Evolutionary conservation across 2,113 vertebrate species (phyloP).

Genomic region (Pungitius pungitius): DNA sequence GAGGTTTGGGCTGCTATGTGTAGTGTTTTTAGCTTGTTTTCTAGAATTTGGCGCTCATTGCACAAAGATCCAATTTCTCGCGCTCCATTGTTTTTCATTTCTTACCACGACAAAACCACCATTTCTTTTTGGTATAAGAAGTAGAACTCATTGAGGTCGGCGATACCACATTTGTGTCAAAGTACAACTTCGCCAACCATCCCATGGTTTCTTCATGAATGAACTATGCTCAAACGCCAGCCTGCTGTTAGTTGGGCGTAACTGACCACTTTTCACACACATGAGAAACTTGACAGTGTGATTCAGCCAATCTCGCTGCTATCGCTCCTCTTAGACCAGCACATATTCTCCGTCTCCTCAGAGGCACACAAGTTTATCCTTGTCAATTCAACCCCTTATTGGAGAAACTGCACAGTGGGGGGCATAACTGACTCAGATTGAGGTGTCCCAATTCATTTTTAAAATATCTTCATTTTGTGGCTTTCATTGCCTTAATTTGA

Average conservation of each 20-base stretch:
- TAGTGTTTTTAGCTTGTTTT: constrained; percentile 7
- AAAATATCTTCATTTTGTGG: not conserved
- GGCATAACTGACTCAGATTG: not conserved
- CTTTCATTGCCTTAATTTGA: not conserved
- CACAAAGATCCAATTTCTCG: constrained; percentile 22
- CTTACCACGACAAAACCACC: constrained; percentile 40
- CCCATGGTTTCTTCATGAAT: constrained; percentile 53
- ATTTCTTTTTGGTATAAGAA: constrained; percentile 52
- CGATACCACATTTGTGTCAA: constrained; percentile 60
- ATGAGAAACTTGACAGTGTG: constrained; percentile 43
- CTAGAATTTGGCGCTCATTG: constrained; percentile 24
- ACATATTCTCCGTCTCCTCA: constrained; percentile 14
- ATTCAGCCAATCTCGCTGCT: constrained; percentile 37
- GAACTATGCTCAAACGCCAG: constrained; percentile 48
- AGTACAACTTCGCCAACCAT: constrained; percentile 40
- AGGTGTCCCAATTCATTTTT: not conserved
- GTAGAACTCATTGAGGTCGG: constrained; percentile 56
- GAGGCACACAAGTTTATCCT: constrained; percentile 3
- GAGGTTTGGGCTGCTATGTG: not conserved
- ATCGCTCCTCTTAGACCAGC: constrained; percentile 24
- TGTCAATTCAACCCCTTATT: constrained; percentile 19
- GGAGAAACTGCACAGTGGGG: not conserved
- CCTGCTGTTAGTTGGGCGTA: constrained; percentile 55
- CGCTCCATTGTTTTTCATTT: constrained; percentile 54
- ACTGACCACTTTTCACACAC: constrained; percentile 44